Conservation (phyloP, 2,888 invertebrate species). For the Cryptocephalus moraei region DNA sequence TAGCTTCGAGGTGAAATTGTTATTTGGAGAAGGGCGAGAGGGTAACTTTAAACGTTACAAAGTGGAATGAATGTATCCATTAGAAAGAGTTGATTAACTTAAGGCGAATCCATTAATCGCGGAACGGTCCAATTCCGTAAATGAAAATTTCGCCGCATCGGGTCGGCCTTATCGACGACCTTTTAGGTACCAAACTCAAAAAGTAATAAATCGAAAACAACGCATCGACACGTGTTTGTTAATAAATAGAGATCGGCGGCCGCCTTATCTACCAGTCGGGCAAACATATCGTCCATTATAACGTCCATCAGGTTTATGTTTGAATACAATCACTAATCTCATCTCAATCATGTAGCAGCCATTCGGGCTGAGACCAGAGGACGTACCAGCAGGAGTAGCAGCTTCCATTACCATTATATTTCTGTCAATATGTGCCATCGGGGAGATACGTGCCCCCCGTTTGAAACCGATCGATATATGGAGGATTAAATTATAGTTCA, state of each 20-base stretch:
- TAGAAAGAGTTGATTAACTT: no score
- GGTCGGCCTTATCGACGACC: no score
- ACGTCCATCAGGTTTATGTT: conserved; percentile 33
- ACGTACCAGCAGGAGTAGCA: conserved; percentile 12
- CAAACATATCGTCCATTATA: conserved; percentile 33
- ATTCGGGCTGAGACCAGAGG: conserved; percentile 12
- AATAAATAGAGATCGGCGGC: conserved; percentile 27
- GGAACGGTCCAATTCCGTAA: no score
- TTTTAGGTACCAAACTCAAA: no score
- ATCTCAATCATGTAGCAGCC: conserved; percentile 17
- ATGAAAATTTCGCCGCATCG: no score
- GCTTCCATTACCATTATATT: conserved; percentile 13
- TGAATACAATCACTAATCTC: conserved; percentile 31
- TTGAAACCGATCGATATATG: neutral
- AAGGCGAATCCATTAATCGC: no score
- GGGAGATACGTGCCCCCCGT: conserved; percentile 12
- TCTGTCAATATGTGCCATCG: conserved; percentile 14
- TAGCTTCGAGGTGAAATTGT: no score
- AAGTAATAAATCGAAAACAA: conserved; percentile 13
- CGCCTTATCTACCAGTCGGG: conserved; percentile 24
- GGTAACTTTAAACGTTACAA: no score
- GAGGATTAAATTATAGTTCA: neutral
- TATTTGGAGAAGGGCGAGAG: no score
- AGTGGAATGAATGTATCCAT: no score
- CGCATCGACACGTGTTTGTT: conserved; percentile 17